Percentiles rank a stretch among this genome's conserved stretches.
These are phyloP conservation scores for Macrocentrus cingulum DNA, from an alignment of 1,140 invertebrate genomes.

Conservation along the genomic window DNA sequence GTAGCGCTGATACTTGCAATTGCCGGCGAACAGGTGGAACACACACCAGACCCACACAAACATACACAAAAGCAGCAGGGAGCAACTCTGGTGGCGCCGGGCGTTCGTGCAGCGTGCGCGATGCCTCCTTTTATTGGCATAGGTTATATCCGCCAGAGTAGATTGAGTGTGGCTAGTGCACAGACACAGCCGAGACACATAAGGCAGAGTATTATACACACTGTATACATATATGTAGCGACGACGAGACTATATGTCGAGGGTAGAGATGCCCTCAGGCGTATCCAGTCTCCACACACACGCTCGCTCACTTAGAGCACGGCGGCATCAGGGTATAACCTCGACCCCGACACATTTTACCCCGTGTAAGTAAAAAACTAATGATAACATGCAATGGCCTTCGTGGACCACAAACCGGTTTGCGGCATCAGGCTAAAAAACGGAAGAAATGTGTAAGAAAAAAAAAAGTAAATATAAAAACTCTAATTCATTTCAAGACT, in stretches of 20 bases:
- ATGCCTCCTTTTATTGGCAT: neutral
- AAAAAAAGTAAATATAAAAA: neutral
- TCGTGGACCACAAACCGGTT: constrained; percentile 21
- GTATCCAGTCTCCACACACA: too few species aligned
- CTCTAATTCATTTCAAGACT: neutral
- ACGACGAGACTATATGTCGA: too few species aligned
- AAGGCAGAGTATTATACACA: too few species aligned
- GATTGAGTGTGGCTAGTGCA: constrained; percentile 16
- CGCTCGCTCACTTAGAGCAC: too few species aligned
- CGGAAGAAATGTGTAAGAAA: constrained; percentile 8
- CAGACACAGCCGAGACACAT: constrained; percentile 22
- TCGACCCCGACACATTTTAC: constrained; percentile 19
- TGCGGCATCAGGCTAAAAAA: neutral
- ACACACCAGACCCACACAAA: neutral
- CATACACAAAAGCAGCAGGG: too few species aligned
- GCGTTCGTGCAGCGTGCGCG: constrained; percentile 4
- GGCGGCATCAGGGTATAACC: too few species aligned
- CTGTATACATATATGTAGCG: neutral
- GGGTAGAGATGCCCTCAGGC: neutral
- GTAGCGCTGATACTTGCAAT: too few species aligned
- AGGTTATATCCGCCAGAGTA: constrained; percentile 14
- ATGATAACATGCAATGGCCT: constrained; percentile 19
- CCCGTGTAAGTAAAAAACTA: constrained; percentile 5
- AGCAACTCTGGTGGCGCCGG: constrained; percentile 11
- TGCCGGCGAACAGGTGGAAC: constrained; percentile 8